Evolutionary conservation across 2,888 invertebrate species (phyloP), one percentile per base, ranked within the genome.

Genomic region (Homarus gammarus): DNA sequence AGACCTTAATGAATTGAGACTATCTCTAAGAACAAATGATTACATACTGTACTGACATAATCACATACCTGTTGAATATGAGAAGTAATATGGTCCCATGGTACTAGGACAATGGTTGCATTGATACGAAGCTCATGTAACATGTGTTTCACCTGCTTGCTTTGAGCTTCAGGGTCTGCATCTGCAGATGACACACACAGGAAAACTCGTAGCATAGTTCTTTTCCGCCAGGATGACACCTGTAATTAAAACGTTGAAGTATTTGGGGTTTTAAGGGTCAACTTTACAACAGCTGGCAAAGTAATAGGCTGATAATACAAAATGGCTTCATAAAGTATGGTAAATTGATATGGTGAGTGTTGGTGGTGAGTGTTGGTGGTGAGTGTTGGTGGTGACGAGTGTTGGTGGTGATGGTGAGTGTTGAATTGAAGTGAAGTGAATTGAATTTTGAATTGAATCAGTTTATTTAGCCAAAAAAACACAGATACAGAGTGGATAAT

Each of bases 141-240:
- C 79, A 90, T 91, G 68, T 89, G 83, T 40, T 86, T 68, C 61
- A 92, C 92, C 56, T 91, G 91, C 33, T 68, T 75, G 72, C 84
- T 79, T 81, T 91, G 89, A 49, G 86, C 77, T 38, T 83, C 85
- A 33, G 94, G 93, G 61, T 93, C 93, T 49, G 93, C 92, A 49
- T 89, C 86, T 49, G 88, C 84, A 31, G 90, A 85, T 36, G 91
- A 89, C 56, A 86, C 97, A 92, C 98, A 97, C 87, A 98, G 95
- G 93, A 98, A 98, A 78, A 98, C 96, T 51, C 99, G 95, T 87
- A 99, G 95, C n/a, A 96, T 95, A 92, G 97, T 92, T 38, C 84
- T 91, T 77, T 91, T 92, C 70, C 88, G 86, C 90, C 92, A 92
- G 22, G 90, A 84, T 36, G 89, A 84, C 8, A 92, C 92, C 92